A percentile compares a stretch with the other conserved stretches of the same genome.
Evolutionary conservation across 2,797 vertebrate species (phyloP).

Genomic region (Anguilla obscura): DNA sequence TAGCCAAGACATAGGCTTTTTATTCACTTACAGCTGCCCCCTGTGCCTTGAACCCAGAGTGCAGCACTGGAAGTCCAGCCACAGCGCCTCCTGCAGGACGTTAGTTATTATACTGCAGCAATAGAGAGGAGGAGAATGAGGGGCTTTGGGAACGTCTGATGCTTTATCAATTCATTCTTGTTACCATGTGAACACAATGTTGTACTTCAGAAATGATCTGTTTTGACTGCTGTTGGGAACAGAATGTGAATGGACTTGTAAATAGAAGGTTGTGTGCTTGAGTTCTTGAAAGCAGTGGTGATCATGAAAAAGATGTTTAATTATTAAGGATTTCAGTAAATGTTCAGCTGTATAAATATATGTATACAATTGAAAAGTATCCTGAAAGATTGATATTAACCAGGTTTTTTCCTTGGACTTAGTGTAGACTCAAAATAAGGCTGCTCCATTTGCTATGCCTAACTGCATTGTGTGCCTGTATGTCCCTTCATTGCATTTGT

Average conservation of each 20-base stretch:
- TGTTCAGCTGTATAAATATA: neutral
- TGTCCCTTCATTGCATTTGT: neutral
- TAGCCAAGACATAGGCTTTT: conserved; percentile 8
- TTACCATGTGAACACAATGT: neutral
- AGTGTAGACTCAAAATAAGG: neutral
- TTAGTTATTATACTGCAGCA: neutral
- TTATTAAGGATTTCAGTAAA: neutral
- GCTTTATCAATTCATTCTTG: neutral
- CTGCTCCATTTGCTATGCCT: neutral
- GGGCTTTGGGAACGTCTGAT: neutral
- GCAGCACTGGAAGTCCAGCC: neutral
- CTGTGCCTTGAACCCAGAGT: neutral
- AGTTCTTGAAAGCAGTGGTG: neutral
- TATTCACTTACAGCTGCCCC: neutral
- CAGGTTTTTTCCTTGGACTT: neutral
- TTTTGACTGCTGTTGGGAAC: neutral
- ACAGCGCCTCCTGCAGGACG: conserved; percentile 13
- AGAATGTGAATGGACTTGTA: neutral
- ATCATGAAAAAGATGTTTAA: neutral
- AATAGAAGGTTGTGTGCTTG: neutral
- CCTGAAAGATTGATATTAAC: neutral
- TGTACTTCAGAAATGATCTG: neutral
- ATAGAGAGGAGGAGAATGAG: neutral
- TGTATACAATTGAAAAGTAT: neutral
- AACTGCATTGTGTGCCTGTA: neutral